phyloP scores from a whole-genome alignment of 2,888 invertebrate genomes.

The Xiphydria camelus region DNA sequence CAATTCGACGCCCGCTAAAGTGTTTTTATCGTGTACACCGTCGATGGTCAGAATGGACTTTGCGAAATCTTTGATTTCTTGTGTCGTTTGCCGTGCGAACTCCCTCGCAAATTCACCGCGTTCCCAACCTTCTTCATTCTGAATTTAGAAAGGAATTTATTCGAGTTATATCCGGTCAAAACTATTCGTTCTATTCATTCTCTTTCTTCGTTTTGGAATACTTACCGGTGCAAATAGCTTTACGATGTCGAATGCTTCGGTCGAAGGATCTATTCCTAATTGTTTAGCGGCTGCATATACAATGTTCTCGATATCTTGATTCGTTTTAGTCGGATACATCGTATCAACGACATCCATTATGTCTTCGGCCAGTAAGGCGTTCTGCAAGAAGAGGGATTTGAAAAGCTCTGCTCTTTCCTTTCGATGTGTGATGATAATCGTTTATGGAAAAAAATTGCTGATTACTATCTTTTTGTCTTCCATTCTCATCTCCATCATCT shows the following conservation, averaged over 20 bases:
- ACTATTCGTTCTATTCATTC: too few species aligned
- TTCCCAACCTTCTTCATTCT: constrained; percentile 62
- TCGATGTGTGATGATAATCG: constrained; percentile 4
- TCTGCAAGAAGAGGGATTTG: constrained; percentile 42
- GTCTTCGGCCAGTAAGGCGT: constrained; percentile 55
- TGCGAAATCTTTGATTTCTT: constrained; percentile 60
- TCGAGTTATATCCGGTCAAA: neutral
- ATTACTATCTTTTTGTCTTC: constrained; percentile 15
- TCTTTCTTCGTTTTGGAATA: too few species aligned
- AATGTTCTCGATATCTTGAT: constrained; percentile 60
- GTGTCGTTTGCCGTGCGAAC: constrained; percentile 58
- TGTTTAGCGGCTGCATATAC: constrained; percentile 58
- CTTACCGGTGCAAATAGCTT: constrained; percentile 61
- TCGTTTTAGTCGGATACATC: constrained; percentile 60
- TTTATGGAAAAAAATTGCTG: neutral
- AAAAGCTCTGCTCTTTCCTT: neutral
- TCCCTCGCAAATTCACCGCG: constrained; percentile 59
- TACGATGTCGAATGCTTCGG: constrained; percentile 56
- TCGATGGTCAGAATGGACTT: constrained; percentile 57
- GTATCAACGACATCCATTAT: constrained; percentile 57
- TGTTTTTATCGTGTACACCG: constrained; percentile 41
- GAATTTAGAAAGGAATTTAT: constrained; percentile 9
- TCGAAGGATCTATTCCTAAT: constrained; percentile 58
- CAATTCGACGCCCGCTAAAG: constrained; percentile 50
- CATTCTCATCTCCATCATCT: constrained; percentile 34